These are phyloP conservation scores for Arge pagana DNA, from an alignment of 2,888 invertebrate genomes.

Conservation along the genomic window DNA sequence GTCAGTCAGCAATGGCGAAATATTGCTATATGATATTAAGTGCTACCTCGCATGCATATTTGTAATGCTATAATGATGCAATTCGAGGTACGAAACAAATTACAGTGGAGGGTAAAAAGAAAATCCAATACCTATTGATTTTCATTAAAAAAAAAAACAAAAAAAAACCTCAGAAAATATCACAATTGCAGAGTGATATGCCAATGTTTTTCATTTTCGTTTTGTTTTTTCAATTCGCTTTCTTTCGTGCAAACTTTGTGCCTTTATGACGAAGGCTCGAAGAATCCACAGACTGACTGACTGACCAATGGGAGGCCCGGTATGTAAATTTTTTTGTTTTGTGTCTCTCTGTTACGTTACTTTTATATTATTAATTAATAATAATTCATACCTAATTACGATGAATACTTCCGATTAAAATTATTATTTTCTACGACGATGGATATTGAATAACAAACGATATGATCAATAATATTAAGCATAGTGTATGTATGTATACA, in stretches of 20 bases:
- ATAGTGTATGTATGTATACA: neutral
- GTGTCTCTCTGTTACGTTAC: slow-evolving; percentile 23
- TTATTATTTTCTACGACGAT: slow-evolving; percentile 25
- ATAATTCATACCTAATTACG: slow-evolving; percentile 30
- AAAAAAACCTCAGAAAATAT: no score
- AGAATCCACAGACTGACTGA: slow-evolving; percentile 26
- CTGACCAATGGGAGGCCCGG: slow-evolving; percentile 27
- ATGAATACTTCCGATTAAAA: slow-evolving; percentile 33
- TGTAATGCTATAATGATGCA: neutral
- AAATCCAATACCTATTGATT: neutral
- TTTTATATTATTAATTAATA: slow-evolving; percentile 21
- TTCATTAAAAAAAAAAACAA: neutral
- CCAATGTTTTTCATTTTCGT: neutral
- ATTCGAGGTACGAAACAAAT: neutral
- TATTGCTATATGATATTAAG: slow-evolving; percentile 17
- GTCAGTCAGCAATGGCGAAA: slow-evolving; percentile 26
- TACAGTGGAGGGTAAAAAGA: neutral
- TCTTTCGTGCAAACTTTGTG: slow-evolving; percentile 14
- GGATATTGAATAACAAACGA: slow-evolving; percentile 19
- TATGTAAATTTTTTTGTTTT: slow-evolving; percentile 24
- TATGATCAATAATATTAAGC: slow-evolving; percentile 20
- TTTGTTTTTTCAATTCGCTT: neutral
- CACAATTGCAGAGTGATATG: neutral
- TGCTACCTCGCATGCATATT: slow-evolving; percentile 15
- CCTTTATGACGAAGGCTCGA: slow-evolving; percentile 19